Evolutionary conservation across 1,140 invertebrate species (phyloP).

Genomic region (Bombus breviceps): DNA sequence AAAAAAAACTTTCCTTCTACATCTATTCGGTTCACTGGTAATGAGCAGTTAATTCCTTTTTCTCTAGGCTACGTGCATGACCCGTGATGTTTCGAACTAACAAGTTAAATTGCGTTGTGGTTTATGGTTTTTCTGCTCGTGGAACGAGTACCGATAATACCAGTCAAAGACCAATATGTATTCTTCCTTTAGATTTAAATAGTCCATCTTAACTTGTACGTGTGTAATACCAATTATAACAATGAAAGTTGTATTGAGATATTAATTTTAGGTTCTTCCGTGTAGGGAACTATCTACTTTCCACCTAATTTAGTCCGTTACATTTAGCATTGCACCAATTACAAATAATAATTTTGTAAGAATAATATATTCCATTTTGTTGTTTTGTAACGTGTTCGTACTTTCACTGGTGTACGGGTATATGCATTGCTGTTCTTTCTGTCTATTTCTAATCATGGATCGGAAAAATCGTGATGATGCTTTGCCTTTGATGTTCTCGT

Average conservation of each 20-base stretch:
- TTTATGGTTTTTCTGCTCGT: conserved; percentile 56
- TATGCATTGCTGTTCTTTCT: not conserved
- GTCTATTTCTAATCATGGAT: not conserved
- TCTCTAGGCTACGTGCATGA: not conserved
- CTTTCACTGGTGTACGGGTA: no score
- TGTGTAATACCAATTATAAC: not conserved
- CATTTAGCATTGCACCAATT: no score
- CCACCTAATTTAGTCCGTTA: no score
- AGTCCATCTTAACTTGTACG: not conserved
- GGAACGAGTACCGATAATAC: conserved; percentile 47
- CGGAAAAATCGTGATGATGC: not conserved
- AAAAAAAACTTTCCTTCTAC: not conserved
- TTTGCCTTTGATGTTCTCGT: not conserved
- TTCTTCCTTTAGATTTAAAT: not conserved
- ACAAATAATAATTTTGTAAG: no score
- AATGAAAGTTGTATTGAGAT: not conserved
- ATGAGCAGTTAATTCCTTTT: conserved; percentile 63
- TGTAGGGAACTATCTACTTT: not conserved
- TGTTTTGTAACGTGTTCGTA: no score
- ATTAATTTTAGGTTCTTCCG: not conserved
- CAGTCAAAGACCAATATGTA: not conserved
- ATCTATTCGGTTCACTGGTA: conserved; percentile 45
- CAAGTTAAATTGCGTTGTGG: conserved; percentile 66
- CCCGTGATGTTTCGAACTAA: conserved; percentile 27
- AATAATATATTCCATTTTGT: no score